phyloP scores from a whole-genome alignment of 2,797 vertebrate genomes.

The Myripristis murdjan region DNA sequence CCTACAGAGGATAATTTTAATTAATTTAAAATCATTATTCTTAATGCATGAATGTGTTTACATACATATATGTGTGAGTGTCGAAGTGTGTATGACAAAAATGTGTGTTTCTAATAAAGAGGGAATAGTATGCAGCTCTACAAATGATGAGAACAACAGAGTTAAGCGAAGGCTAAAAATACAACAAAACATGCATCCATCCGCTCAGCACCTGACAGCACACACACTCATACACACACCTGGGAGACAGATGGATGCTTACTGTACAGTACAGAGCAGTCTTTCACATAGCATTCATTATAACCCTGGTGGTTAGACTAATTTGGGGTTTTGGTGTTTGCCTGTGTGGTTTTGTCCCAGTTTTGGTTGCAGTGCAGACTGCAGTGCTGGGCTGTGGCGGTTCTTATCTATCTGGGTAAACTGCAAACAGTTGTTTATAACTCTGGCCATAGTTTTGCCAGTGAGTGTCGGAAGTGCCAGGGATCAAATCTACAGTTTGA shows the following conservation, averaged over 20 bases:
- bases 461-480: no score
- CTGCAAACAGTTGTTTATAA: no score
- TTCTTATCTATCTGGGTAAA: no score
- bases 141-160: conserved; percentile 16
- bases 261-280: no score
- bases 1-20: no score
- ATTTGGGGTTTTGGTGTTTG: not conserved
- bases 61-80: not conserved
- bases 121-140: conserved; percentile 14
- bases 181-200: not conserved
- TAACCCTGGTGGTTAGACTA: not conserved
- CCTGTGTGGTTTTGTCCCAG: not conserved
- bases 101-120: not conserved
- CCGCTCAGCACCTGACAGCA: conserved; percentile 18
- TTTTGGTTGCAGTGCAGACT: not conserved
- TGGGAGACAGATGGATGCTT: no score
- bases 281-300: not conserved
- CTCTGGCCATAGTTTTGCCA: no score
- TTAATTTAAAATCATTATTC: no score
- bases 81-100: conserved; percentile 17
- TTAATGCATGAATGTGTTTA: conserved; percentile 3
- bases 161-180: conserved; percentile 8
- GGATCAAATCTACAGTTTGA: no score
- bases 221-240: not conserved
- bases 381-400: not conserved